Evolutionary conservation across 2,797 vertebrate genomes (phyloP), one percentile per base, ranked within the genome.

Genomic region (Hippopotamyrus pictus): DNA sequence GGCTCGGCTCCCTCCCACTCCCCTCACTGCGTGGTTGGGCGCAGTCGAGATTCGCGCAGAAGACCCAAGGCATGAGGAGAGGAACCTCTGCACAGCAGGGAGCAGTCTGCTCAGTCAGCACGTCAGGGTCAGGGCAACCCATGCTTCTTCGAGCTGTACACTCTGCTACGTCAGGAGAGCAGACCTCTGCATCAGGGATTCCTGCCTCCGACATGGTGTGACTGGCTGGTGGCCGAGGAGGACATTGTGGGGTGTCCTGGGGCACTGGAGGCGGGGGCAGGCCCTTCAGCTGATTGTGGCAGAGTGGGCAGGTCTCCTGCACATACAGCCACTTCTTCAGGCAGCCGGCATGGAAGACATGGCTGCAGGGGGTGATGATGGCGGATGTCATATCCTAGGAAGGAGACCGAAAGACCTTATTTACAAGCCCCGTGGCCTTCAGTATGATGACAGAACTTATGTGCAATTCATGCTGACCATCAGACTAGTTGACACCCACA

Each of bases 301-400:
- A 99, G 89, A 99, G 95, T 69, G 98, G 99, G 90, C 98, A 99
- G 3, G 98, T 97, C 94, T 99, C 98, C 94, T 99, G 99, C 51
- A 99, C 98, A 0, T 99, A 99, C 2, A 99, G 95, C 98, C 99
- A 99, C 90, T 99, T 99, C 96, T 99, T 99, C 94, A 99, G 96
- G 96, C 98, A 99, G 92, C 97, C 97, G 46, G 98, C 97, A n/a
- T 99, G 98, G 95, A 99, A 99, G 95, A 99, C 98, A 94, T 99
- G 99, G 91, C 97, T 97, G 93, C 99, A 99, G 0, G 98, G 98
- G 0, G 98, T 99, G 95, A 99, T 99, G 89, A 99, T 97, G n/a
- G 98, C 98, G 25, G 95, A 97, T 92, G 95, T 98, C 98, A 99
- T 98, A 94, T 99, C 98, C 99, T 99, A 93, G 94, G 93, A 84